These are phyloP conservation scores for Tympanoctomys barrerae DNA, from an alignment of 2,797 vertebrate genomes.

Conservation along the genomic window DNA sequence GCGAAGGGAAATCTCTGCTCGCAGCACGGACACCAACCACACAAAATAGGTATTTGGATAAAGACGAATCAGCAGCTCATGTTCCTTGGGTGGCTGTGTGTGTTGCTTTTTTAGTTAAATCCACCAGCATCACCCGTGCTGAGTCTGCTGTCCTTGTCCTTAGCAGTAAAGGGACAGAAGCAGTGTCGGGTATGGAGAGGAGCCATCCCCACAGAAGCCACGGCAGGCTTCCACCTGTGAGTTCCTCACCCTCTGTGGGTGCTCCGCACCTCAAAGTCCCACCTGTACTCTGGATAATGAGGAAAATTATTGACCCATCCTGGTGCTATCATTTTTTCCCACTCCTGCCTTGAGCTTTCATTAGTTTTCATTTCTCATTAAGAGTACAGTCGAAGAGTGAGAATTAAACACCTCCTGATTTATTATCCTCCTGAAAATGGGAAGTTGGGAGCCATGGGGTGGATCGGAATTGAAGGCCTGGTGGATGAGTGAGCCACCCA, in stretches of 20 bases:
- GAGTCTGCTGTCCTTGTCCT: not conserved
- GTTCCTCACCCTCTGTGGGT: not conserved
- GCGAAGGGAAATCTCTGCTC: not conserved
- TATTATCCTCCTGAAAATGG: constrained; percentile 26
- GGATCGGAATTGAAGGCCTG: not conserved
- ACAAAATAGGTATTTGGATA: not conserved
- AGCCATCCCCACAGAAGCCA: not conserved
- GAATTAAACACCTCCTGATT: constrained; percentile 72
- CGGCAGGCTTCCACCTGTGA: not conserved
- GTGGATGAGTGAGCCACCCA: fast-evolving
- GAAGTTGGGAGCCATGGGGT: not conserved
- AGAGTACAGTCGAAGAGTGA: constrained; percentile 58
- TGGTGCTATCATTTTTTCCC: not conserved
- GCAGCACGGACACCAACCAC: not conserved
- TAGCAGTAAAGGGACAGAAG: not conserved
- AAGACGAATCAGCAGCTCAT: not conserved
- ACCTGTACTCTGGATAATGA: constrained; percentile 5
- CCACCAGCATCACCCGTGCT: no score
- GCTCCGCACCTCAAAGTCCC: not conserved
- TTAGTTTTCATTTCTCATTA: constrained; percentile 70
- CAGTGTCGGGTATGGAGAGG: fast-evolving
- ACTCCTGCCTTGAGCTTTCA: constrained; percentile 31
- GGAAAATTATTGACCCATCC: not conserved
- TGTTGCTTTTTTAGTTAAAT: not conserved
- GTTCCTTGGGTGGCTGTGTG: not conserved